Evolutionary conservation across 1,140 invertebrate species (phyloP), one percentile per base, ranked within the genome.

Genomic region (Drosophila watanabei): DNA sequence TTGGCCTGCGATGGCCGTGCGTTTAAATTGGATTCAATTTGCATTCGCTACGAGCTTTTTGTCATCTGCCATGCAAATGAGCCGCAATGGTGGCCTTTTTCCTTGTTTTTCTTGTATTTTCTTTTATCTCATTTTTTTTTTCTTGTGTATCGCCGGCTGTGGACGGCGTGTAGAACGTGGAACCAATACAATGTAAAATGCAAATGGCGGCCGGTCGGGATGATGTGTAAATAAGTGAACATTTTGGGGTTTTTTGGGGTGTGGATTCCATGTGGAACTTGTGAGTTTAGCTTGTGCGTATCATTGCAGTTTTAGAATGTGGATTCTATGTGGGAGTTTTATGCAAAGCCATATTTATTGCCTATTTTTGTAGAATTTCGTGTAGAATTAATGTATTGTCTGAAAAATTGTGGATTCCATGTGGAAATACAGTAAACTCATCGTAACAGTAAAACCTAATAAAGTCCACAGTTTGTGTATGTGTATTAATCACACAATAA

Each of bases 1-100:
- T 37, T 24, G 46, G 41, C 62, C 37, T 11, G 51, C 30, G 32
- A 46, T 24, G 71, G 45, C 20, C 58, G 51, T 10, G 39, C 45
- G 43, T 51, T 70, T 78, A 79, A 76, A 65, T 79, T 58, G 63
- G 54, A 46, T 68, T 77, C 54, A 77, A 60, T 77, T 77, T 77
- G 56, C 56, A 68, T 78, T 57, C 28, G 48, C 39, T 33, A 68
- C 41, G 35, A 60, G 32, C 59, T 48, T 73, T 75, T 52, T 76
- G 62, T 49, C 56, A 49, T 78, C 57, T 45, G 56, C 49, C n/a
- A 70, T 61, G 64, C 54, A 43, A 68, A 51, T 68, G 48, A 54
- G 35, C 37, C 33, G n/a, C 24, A n/a, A 39, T 35, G 24, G 20
- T 57, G 41, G 18, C 18, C 14, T 24, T 37, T 64, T 11, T 11